Conservation (phyloP, 2,797 vertebrate species). For the Anguilla marmorata region DNA sequence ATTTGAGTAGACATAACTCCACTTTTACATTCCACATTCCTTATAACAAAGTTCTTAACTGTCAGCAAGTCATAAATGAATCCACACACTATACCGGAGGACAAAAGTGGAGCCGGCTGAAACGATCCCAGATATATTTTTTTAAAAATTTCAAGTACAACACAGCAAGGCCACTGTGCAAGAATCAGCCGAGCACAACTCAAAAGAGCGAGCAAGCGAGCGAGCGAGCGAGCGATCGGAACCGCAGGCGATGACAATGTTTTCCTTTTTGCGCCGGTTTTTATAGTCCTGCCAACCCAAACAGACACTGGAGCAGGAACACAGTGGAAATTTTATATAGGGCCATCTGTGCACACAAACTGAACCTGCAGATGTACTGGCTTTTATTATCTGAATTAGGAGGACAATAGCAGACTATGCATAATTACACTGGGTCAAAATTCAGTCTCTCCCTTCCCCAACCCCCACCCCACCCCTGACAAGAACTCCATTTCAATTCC, state of each 20-base stretch:
- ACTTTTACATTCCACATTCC: background rate
- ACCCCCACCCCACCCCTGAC: background rate
- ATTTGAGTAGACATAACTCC: background rate
- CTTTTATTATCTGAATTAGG: slow-evolving; percentile 15
- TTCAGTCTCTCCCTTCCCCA: background rate
- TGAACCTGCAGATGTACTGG: slow-evolving; percentile 23
- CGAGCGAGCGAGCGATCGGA: background rate
- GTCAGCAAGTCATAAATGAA: background rate
- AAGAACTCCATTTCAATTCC: background rate
- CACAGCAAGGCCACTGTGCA: background rate
- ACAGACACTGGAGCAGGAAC: slow-evolving; percentile 29
- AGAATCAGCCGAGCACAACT: background rate
- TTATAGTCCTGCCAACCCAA: slow-evolving; percentile 34
- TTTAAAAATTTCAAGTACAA: background rate
- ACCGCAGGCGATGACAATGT: background rate
- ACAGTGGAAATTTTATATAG: slow-evolving; percentile 31
- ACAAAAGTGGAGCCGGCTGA: background rate
- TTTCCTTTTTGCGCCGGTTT: background rate
- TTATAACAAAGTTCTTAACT: background rate
- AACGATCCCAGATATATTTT: background rate
- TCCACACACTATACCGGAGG: background rate
- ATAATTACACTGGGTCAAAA: slow-evolving; percentile 16
- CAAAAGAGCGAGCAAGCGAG: background rate
- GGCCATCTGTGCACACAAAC: slow-evolving; percentile 38
- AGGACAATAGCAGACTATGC: slow-evolving; percentile 13